Conservation (phyloP, 2,888 invertebrate genomes). For the Temnothorax unifasciatus region DNA sequence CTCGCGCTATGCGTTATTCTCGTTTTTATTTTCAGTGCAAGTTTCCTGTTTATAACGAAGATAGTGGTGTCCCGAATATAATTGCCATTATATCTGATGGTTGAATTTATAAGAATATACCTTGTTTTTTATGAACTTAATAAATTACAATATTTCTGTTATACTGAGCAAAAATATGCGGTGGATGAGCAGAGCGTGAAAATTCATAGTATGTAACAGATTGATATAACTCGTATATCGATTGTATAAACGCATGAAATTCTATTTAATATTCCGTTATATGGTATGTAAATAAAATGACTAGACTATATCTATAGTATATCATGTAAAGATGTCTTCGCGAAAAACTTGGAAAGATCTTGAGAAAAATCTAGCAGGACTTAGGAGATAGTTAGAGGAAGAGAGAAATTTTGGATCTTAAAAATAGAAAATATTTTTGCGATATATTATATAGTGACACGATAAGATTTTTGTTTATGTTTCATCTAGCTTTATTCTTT, state of each 20-base stretch:
- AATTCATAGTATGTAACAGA: conserved; percentile 52
- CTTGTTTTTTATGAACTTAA: conserved; percentile 12
- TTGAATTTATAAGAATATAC: conserved; percentile 56
- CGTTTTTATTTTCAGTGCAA: background rate
- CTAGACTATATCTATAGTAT: background rate
- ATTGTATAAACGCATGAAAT: background rate
- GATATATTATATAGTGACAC: background rate
- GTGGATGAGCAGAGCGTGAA: conserved; percentile 35
- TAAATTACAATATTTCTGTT: conserved; percentile 31
- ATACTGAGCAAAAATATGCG: conserved; percentile 46
- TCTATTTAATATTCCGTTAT: conserved; percentile 12
- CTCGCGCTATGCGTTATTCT: background rate
- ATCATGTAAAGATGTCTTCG: background rate
- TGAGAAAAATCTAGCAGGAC: background rate
- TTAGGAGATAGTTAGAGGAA: background rate
- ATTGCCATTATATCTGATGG: conserved; percentile 42
- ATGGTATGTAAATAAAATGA: background rate
- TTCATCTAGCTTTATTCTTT: conserved; percentile 32
- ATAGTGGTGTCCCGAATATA: background rate
- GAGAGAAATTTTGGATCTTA: background rate
- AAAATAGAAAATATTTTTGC: background rate
- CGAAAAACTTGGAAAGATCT: background rate
- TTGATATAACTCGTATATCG: conserved; percentile 30
- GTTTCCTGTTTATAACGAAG: background rate
- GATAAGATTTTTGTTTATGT: conserved; percentile 27